Evolutionary conservation across 2,113 vertebrate genomes (phyloP).

Genomic region (Falcunculus frontatus): DNA sequence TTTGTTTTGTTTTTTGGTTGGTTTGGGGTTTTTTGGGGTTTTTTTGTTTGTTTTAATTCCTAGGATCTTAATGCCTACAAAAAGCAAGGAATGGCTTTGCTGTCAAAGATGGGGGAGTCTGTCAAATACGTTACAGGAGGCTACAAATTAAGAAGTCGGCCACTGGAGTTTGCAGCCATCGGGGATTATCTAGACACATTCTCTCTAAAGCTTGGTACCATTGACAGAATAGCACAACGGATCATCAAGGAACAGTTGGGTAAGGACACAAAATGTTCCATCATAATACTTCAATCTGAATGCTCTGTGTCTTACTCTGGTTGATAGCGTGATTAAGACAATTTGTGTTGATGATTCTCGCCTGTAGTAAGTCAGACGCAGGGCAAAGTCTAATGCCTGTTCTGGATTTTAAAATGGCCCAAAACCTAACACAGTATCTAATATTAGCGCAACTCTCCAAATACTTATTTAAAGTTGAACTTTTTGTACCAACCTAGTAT

Average conservation of each 20-base stretch:
- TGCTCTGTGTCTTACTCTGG: not conserved
- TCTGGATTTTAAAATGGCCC: not conserved
- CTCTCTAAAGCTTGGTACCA: constrained; percentile 92
- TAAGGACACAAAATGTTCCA: constrained; percentile 40
- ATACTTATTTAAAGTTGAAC: not conserved
- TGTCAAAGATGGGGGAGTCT: constrained; percentile 91
- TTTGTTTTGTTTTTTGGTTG: not conserved
- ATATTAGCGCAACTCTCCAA: not conserved
- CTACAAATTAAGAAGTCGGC: constrained; percentile 89
- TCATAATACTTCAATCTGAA: not conserved
- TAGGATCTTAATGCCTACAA: constrained; percentile 92
- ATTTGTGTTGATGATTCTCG: not conserved
- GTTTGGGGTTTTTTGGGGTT: not conserved
- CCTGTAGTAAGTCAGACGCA: not conserved
- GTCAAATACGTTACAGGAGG: constrained; percentile 93
- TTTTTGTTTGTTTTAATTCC: not conserved
- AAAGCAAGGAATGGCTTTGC: constrained; percentile 90
- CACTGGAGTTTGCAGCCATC: constrained; percentile 88
- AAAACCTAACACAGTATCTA: not conserved
- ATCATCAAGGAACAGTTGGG: constrained; percentile 96
- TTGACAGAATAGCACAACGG: constrained; percentile 94
- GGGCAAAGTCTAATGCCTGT: not conserved
- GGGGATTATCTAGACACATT: constrained; percentile 93
- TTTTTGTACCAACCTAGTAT: not conserved
- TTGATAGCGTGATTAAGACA: not conserved